Conservation (phyloP, 1,140 invertebrate genomes). For the Bombus impatiens region DNA sequence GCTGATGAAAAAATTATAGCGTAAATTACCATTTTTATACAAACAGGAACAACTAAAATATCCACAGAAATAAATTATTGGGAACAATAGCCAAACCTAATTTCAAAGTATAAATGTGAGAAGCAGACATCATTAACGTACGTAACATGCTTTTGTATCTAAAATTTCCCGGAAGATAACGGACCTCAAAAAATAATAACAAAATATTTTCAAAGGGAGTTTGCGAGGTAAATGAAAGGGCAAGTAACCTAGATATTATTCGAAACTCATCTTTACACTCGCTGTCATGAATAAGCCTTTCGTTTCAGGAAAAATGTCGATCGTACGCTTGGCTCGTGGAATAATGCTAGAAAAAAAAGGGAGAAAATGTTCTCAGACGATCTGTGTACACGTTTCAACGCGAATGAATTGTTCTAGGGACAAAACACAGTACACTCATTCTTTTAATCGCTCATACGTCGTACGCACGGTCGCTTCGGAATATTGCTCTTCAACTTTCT, state of each 20-base stretch:
- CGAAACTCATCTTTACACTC: neutral
- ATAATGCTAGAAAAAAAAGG: neutral
- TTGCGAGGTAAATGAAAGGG: slow-evolving; percentile 6
- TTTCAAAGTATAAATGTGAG: neutral
- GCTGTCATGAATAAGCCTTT: neutral
- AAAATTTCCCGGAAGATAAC: neutral
- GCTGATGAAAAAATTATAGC: no score
- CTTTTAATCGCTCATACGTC: neutral
- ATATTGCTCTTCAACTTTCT: slow-evolving; percentile 19
- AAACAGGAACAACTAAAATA: no score
- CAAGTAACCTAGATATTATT: slow-evolving; percentile 2
- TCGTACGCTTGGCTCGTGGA: neutral
- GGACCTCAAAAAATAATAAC: no score
- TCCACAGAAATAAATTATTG: no score
- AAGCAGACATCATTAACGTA: no score
- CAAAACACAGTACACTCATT: neutral
- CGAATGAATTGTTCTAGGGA: slow-evolving; percentile 6
- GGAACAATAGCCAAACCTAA: neutral
- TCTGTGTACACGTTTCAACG: neutral
- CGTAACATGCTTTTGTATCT: neutral
- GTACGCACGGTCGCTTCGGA: neutral
- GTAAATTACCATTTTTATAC: no score
- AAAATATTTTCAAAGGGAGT: neutral
- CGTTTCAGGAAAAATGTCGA: neutral
- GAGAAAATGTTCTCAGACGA: slow-evolving; percentile 16